These are phyloP conservation scores for Celastrina argiolus DNA, from an alignment of 2,888 invertebrate species.

Conservation along the genomic window DNA sequence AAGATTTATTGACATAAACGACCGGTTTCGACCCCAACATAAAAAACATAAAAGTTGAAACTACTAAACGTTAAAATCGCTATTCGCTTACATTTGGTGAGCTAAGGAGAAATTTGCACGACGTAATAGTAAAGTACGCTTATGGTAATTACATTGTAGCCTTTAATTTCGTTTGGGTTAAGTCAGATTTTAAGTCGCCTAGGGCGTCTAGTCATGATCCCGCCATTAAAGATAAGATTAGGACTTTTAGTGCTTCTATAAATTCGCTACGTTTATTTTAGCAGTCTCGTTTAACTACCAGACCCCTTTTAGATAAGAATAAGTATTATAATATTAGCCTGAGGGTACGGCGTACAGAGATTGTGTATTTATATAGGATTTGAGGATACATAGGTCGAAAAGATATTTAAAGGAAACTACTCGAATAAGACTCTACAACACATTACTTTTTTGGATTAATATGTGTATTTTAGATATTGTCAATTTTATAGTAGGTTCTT, in stretches of 20 bases:
- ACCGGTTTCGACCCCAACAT: too few relatives aligned
- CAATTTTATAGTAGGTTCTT: too few relatives aligned
- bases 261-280: constrained; percentile 16
- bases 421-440: too few relatives aligned
- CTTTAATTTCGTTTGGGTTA: constrained; percentile 45
- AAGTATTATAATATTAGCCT: constrained; percentile 9
- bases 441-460: too few relatives aligned
- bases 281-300: constrained; percentile 9
- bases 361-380: not conserved
- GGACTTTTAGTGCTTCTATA: constrained; percentile 19
- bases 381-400: not conserved
- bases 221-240: constrained; percentile 21
- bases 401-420: too few relatives aligned
- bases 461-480: too few relatives aligned
- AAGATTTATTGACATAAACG: too few relatives aligned
- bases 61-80: constrained; percentile 25
- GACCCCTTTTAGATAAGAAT: not conserved
- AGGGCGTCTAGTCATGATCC: constrained; percentile 27
- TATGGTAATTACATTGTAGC: constrained; percentile 65
- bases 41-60: too few relatives aligned
- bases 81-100: constrained; percentile 37
- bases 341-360: not conserved
- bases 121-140: constrained; percentile 64
- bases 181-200: constrained; percentile 38
- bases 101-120: constrained; percentile 63